Conservation (phyloP, 2,113 vertebrate species). For the Silurus asotus region DNA sequence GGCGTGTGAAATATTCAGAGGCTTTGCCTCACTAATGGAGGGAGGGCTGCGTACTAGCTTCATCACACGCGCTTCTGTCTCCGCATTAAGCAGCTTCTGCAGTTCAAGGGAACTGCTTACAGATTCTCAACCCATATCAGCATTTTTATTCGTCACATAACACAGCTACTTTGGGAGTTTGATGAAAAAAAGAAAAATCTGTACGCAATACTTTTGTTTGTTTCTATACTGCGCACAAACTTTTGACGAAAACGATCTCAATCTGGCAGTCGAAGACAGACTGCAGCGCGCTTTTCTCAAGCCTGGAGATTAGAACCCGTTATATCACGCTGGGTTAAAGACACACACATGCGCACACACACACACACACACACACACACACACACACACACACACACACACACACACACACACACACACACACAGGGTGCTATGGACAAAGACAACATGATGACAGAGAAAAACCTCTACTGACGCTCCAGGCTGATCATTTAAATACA, state of each 20-base stretch:
- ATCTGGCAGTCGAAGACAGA: constrained; percentile 61
- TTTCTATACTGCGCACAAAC: constrained; percentile 21
- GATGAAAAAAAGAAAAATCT: constrained; percentile 29
- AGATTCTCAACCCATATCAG: constrained; percentile 30
- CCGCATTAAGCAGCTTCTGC: constrained; percentile 25
- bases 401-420: not conserved
- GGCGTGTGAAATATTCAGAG: constrained; percentile 57
- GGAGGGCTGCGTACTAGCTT: constrained; percentile 46
- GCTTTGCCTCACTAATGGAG: constrained; percentile 44
- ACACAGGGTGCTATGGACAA: not conserved
- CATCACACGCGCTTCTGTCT: constrained; percentile 20
- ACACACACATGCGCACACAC: not conserved
- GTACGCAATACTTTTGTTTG: constrained; percentile 13
- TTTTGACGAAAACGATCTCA: constrained; percentile 65
- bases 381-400: not conserved
- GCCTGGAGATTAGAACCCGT: constrained; percentile 68
- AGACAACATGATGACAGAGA: not conserved
- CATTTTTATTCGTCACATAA: constrained; percentile 35
- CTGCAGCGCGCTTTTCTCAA: constrained; percentile 57
- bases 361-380: not conserved
- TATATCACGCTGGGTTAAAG: constrained; percentile 51
- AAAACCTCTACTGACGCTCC: not conserved
- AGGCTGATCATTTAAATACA: constrained; percentile 21
- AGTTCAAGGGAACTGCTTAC: constrained; percentile 20
- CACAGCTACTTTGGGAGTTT: not conserved